Evolutionary conservation across 2,113 vertebrate species (phyloP).

Genomic region (Hipposideros armiger): DNA sequence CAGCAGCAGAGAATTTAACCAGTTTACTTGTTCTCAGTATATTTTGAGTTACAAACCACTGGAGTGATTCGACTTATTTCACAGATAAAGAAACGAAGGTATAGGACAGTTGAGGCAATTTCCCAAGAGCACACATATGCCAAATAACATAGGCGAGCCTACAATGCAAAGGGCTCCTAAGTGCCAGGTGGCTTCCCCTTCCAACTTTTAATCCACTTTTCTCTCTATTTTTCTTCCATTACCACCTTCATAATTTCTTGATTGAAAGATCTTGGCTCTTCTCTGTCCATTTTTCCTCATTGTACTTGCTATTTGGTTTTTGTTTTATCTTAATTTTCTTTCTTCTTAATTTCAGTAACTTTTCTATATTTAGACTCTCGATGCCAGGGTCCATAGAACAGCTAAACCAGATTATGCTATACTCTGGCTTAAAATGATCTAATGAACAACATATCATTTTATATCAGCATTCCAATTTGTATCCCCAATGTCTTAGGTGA

Average conservation of each 20-base stretch:
- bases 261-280: neutral
- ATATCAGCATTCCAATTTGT: neutral
- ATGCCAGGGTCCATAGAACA: neutral
- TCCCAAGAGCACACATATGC: accelerated
- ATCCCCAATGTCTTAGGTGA: neutral
- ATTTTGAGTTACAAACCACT: neutral
- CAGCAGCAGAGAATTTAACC: neutral
- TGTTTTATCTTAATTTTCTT: neutral
- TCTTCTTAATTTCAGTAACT: neutral
- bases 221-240: accelerated
- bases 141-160: neutral
- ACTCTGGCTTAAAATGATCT: neutral
- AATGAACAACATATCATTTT: neutral
- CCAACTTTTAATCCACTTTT: neutral
- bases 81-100: neutral
- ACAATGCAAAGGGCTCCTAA: neutral
- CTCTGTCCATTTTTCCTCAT: neutral
- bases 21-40: neutral
- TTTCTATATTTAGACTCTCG: neutral
- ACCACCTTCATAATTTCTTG: neutral
- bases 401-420: neutral
- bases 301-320: neutral
- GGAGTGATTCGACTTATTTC: neutral
- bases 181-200: neutral
- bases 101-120: neutral